Evolutionary conservation across 1,140 invertebrate genomes (phyloP), one percentile per base, ranked within the genome.

Genomic region (Andrena cerasifolii): DNA sequence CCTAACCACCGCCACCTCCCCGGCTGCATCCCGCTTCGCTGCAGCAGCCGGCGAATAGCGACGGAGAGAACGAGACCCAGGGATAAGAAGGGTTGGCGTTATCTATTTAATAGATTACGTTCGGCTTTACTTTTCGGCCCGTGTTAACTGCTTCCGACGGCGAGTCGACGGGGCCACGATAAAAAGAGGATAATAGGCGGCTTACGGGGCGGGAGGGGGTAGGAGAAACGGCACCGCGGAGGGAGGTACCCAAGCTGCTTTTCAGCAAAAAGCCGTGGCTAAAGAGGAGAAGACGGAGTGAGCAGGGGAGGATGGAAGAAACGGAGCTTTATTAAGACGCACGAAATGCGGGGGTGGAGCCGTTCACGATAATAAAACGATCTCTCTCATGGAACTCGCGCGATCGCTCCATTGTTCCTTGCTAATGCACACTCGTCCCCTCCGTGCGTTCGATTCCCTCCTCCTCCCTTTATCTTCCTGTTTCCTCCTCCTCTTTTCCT

Each of bases 31-130:
- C 28, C 33, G 49, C 51, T 65, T 16, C 24, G 14, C 33, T 40
- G 26, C 33, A 8, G 26, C 33, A 8, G n/a, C 31, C 14, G 6
- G 31, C 7, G 10, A 3, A 26, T 10, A n/a, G 24, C 24, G 21
- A 12, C 40, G 5, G 10, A 10, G 24, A 1, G 24, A 18, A 49
- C 68, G 18, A 54, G n/a, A n/a, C n/a, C n/a, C n/a, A n/a, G 65
- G 45, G 40, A n/a, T 4, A 21, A 16, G 63, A 47, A 67, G 53
- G 31, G 45, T 59, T 45, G 54, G 51, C 70, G 77, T 86, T 87
- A 88, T 88, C 86, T 83, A 72, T 88, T 88, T 86, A 88, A 89
- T 87, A 86, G 74, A 87, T 87, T 89, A 85, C 86, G 68, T 83
- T 78, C 53, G 71, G 71, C 73, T 87, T 70, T 84, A 80, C 70